Percentiles rank a stretch among this genome's conserved stretches.
Evolutionary conservation across 1,140 invertebrate species (phyloP).

Genomic region (Drosophila sulfurigaster): DNA sequence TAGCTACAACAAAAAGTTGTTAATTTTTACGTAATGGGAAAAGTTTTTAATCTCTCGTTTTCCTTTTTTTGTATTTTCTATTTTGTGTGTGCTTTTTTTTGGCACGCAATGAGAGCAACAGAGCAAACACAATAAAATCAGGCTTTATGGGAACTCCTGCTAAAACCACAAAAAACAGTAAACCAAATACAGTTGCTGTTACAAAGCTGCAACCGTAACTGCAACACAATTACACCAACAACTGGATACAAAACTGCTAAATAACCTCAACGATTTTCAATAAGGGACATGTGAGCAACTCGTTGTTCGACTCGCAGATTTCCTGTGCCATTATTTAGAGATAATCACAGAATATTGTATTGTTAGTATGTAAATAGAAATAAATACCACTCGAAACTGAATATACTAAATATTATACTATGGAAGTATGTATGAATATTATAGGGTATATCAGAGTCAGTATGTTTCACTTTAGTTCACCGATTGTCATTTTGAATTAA

Average conservation of each 20-base stretch:
- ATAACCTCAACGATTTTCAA: slow-evolving; percentile 48
- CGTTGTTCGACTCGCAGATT: slow-evolving; percentile 8
- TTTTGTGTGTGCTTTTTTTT: slow-evolving; percentile 22
- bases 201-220: slow-evolving; percentile 38
- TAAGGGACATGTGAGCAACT: slow-evolving; percentile 18
- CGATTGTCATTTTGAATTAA: slow-evolving; percentile 63
- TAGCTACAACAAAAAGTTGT: slow-evolving; percentile 63
- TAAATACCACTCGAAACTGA: too few species aligned
- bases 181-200: slow-evolving; percentile 57
- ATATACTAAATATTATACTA: too few species aligned
- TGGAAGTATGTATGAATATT: too few species aligned
- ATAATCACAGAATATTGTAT: too few species aligned
- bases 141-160: slow-evolving; percentile 67
- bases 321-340: not conserved
- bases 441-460: not conserved
- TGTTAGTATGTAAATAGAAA: too few species aligned
- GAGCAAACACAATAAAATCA: slow-evolving; percentile 70
- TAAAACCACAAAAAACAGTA: slow-evolving; percentile 57
- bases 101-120: slow-evolving; percentile 32
- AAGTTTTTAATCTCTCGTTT: slow-evolving; percentile 75
- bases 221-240: slow-evolving; percentile 45
- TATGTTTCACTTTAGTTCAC: slow-evolving; percentile 44
- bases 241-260: slow-evolving; percentile 9
- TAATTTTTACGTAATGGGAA: slow-evolving; percentile 81
- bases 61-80: slow-evolving; percentile 12